phyloP scores from a whole-genome alignment of 1,140 invertebrate genomes.

The Popillia japonica region DNA sequence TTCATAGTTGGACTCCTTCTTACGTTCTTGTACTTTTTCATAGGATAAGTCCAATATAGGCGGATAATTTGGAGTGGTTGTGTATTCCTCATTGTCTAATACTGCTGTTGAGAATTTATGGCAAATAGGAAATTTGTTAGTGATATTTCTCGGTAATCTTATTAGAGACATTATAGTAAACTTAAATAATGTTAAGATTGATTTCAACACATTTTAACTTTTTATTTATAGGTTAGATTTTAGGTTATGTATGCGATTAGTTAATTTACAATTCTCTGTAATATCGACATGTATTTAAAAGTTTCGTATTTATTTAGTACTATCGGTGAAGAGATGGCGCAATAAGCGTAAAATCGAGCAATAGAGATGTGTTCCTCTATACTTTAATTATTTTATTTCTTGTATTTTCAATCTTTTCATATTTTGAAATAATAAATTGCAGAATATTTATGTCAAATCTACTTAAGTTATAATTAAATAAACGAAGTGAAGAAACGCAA shows the following conservation, averaged over 20 bases:
- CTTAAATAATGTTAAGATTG: too few relatives aligned
- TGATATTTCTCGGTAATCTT: conserved; percentile 22
- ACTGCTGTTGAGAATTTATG: conserved; percentile 27
- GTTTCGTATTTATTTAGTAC: too few relatives aligned
- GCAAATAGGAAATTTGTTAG: not conserved
- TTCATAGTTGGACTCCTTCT: conserved; percentile 63
- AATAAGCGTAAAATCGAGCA: too few relatives aligned
- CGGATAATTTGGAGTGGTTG: conserved; percentile 66
- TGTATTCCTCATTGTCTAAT: conserved; percentile 52
- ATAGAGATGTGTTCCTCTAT: too few relatives aligned
- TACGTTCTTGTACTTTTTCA: conserved; percentile 59
- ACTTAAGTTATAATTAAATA: not conserved
- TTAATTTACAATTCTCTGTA: too few relatives aligned
- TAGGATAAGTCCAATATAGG: conserved; percentile 66
- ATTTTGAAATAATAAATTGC: too few relatives aligned
- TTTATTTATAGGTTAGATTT: not conserved
- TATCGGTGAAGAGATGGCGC: too few relatives aligned
- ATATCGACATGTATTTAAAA: too few relatives aligned
- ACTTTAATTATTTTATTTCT: too few relatives aligned
- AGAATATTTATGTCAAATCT: too few relatives aligned
- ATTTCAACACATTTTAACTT: not conserved
- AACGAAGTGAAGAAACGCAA: not conserved
- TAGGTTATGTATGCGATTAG: not conserved
- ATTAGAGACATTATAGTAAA: conserved; percentile 28
- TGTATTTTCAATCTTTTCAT: too few relatives aligned